These are phyloP conservation scores for Pentamera pediparva DNA, from an alignment of 53 echinoderm and acorn worm genomes.

Conservation along the genomic window DNA sequence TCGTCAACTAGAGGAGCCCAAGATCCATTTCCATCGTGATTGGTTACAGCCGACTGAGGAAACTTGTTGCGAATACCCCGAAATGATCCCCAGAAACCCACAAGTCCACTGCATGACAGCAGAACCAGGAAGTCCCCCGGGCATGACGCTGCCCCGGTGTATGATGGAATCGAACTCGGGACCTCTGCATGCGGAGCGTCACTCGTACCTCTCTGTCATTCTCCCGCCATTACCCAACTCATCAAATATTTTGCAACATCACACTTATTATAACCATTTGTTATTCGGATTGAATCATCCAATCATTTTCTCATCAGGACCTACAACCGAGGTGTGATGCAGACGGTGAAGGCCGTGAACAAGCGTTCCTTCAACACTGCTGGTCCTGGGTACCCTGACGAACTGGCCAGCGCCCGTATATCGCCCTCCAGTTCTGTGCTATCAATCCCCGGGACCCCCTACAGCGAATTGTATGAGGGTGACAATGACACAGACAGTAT, in stretches of 20 bases:
- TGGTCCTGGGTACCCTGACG: slow-evolving; percentile 61
- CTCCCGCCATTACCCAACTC: no score
- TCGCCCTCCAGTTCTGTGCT: slow-evolving; percentile 81
- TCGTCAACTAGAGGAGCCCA: no score
- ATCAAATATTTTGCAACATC: neutral
- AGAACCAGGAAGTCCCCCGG: no score
- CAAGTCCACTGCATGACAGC: no score
- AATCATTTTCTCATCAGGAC: slow-evolving; percentile 43
- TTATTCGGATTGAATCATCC: neutral
- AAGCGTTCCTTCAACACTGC: slow-evolving; percentile 50
- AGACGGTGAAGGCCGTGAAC: slow-evolving; percentile 83
- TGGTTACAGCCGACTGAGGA: no score
- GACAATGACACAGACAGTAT: slow-evolving; percentile 76
- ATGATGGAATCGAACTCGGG: no score
- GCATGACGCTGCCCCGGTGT: no score
- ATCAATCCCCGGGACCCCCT: slow-evolving; percentile 65
- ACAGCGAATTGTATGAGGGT: slow-evolving; percentile 91
- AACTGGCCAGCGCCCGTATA: slow-evolving; percentile 48
- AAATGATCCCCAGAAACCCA: no score
- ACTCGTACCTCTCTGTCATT: no score
- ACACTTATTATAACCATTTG: neutral
- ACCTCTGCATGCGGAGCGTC: no score
- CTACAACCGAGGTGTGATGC: slow-evolving; percentile 84
- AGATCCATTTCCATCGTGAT: no score
- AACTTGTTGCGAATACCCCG: no score